These are phyloP conservation scores for Tetragonula carbonaria DNA, from an alignment of 2,888 invertebrate genomes.

Conservation along the genomic window DNA sequence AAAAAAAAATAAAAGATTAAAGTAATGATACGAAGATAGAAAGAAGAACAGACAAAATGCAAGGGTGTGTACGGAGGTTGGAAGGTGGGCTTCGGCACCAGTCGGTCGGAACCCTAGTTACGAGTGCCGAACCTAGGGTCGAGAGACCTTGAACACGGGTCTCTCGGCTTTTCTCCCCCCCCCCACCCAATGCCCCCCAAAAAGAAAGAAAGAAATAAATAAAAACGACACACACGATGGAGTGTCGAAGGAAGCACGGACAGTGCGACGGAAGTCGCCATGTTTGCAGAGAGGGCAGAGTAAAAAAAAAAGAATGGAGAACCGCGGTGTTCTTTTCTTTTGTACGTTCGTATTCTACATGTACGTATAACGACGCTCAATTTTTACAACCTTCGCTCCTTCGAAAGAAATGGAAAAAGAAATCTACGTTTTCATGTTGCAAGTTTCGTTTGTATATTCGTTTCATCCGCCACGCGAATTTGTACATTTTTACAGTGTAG, in stretches of 20 bases:
- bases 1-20: not conserved
- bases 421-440: not conserved
- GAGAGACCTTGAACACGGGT: slow-evolving; percentile 71
- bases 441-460: slow-evolving; percentile 13
- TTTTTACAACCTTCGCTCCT: slow-evolving; percentile 16
- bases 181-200: too few species aligned
- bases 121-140: slow-evolving; percentile 84
- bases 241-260: slow-evolving; percentile 10
- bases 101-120: slow-evolving; percentile 84
- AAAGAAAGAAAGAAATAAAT: not conserved
- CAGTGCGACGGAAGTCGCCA: slow-evolving; percentile 1
- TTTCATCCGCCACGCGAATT: slow-evolving; percentile 2
- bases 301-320: not conserved
- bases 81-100: slow-evolving; percentile 81
- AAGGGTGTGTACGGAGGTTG: slow-evolving; percentile 80
- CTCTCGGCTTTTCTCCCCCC: slow-evolving; percentile 75
- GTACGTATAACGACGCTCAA: slow-evolving; percentile 43
- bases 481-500: slow-evolving; percentile 49
- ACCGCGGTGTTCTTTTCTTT: slow-evolving; percentile 3
- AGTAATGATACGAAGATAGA: not conserved
- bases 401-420: not conserved
- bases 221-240: slow-evolving; percentile 39
- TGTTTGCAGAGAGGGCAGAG: not conserved
- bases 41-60: slow-evolving; percentile 23
- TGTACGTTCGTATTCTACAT: not conserved